Base-by-base conservation (phyloP, 1,140 invertebrate species). In the Acyrthosiphon pisum region DNA sequence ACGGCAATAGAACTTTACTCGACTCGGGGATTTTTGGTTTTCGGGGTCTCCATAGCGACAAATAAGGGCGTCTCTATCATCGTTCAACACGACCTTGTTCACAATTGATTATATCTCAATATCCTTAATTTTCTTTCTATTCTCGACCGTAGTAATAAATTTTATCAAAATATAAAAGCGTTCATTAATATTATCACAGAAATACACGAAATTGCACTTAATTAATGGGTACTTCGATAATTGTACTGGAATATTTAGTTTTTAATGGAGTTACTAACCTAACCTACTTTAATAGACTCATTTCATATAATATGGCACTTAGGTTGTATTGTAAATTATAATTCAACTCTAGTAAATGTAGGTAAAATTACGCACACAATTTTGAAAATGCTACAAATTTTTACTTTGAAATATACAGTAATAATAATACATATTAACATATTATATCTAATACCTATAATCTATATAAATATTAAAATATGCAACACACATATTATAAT, bases 81-180 rank as follows among this genome's bases (percentile, higher is more conserved):
- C 46, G 20, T 90, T 60, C 26, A 44, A 41, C 37, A 41, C 26
- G 89, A 90, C 89, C 89, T 90, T 90, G 89, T 44, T 68, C 53
- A 68, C 37, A 68, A 90, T 90, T 90, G 89, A 90, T 90, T 90
- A 90, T 90, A 90, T 48, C 37, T 90, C 37, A 68, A 68, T 90
- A 68, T 60, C 23, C 53, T 60, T 44, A 90, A 60, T 30, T 60
- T 90, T 11, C 37, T 68, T 44, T 41, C 30, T 30, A 44, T 56
- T 23, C 11, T 90, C 2, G 20, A 37, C 7, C 18, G 53, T 90
- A 26, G 53, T 90, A 26, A 44, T 53, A 68, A 0, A 18, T 90
- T 90, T 90, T 23, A 90, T 44, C 0, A 41, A 90, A 90, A 68
- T 48, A 60, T 11, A 68, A 90, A 90, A 68, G 2, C 9, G 9